Base-by-base conservation (phyloP, 64 coral and sea anemone genomes). In the Orbicella faveolata region DNA sequence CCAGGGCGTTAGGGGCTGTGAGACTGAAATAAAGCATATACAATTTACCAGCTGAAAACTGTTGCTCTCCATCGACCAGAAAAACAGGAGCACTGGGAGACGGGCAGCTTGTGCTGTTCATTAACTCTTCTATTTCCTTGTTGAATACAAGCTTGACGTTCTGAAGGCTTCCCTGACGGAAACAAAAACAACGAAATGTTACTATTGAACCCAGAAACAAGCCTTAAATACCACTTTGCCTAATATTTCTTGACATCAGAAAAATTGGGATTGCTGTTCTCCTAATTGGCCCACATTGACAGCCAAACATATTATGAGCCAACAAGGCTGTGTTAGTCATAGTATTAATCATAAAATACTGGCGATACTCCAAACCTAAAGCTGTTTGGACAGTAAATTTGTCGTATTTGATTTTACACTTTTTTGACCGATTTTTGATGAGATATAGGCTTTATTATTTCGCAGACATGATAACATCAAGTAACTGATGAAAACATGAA, bases 161-260 rank as follows among this genome's bases (percentile, higher is more conserved):
- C 55, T 97, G 95, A 79, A 97, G 92, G 41, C 95, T 97, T 88
- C 95, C 95, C 95, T 97, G 75, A 61, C 3, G 2, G 63, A 18
- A 39, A 61, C 26, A 63, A 37, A 18, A 19, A 44, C 76, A 79
- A 79, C 2, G 10, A 21, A 10, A 21, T 37, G 52, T 79, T 37
- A 57, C 16, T 36, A n/a, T 51, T 8, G 20, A n/a, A 0, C 34
- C 34, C 36, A 51, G 34, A 44, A 20, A 9, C 12, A 14, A 37
- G 19, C 2, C 30, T 34, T 79, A 5, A 30, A 13, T 36, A 19
- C n/a, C 1, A 51, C 2, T 57, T 57, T 48, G 44, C 7, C 44
- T 48, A 48, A 48, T 6, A 48, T 6, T 30, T 30, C 30, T 30
- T 3, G 44, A 48, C 52, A 44, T 79, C 1, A 37, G 12, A 79